Percentiles rank a stretch among this genome's conserved stretches.
Evolutionary conservation across 1,140 invertebrate genomes (phyloP).

Genomic region (Ostrea denselamellosa): DNA sequence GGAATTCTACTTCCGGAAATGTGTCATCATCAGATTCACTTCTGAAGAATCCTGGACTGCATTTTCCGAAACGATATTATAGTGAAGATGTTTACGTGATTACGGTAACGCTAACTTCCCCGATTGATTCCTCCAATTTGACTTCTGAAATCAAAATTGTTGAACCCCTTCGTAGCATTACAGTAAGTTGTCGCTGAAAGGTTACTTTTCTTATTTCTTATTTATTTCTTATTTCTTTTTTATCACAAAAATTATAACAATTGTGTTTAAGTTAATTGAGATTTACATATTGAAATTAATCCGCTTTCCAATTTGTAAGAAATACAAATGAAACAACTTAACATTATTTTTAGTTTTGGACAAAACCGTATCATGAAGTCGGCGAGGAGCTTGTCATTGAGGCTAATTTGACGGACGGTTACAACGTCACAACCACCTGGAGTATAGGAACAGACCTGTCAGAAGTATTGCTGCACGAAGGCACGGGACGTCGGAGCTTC

Average conservation of each 20-base stretch:
- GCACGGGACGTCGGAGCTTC: neutral
- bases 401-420: neutral
- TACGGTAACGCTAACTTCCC: neutral
- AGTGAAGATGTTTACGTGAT: neutral
- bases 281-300: no score
- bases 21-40: neutral
- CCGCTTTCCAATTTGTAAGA: no score
- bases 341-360: slow-evolving; percentile 11
- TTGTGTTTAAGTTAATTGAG: no score
- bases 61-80: neutral
- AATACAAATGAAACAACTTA: neutral
- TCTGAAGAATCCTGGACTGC: neutral
- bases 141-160: slow-evolving; percentile 13
- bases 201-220: no score
- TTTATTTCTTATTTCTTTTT: no score
- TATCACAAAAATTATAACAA: no score
- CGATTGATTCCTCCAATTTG: neutral
- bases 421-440: neutral
- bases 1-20: neutral
- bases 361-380: neutral
- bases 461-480: neutral
- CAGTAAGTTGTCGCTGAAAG: neutral
- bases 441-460: neutral
- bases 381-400: neutral
- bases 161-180: neutral